Evolutionary conservation across 1,140 invertebrate species (phyloP).

Genomic region (Mesaphorura yosii): DNA sequence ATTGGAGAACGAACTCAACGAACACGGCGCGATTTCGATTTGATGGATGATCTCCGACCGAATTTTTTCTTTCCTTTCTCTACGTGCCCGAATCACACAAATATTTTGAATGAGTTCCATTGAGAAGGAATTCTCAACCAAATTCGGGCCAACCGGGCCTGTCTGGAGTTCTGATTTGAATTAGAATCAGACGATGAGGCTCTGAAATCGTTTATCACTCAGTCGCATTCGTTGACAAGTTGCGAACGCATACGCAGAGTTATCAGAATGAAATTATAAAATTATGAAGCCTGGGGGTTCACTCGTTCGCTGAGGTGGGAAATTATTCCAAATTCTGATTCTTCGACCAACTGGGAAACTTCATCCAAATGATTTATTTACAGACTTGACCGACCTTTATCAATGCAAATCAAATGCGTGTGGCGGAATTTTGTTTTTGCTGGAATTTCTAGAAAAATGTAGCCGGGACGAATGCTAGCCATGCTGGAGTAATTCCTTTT

Average conservation of each 20-base stretch:
- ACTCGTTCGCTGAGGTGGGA: background rate
- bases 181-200: constrained; percentile 18
- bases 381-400: background rate
- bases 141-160: too few relatives aligned
- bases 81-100: too few relatives aligned
- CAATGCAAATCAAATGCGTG: background rate
- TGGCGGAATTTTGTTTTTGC: background rate
- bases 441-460: background rate
- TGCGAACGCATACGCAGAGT: background rate
- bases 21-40: too few relatives aligned
- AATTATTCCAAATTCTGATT: background rate
- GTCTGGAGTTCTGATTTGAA: constrained; percentile 26
- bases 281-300: background rate
- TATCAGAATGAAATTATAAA: background rate
- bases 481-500: background rate
- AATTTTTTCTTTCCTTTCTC: background rate
- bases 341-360: background rate
- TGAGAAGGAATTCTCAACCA: too few relatives aligned
- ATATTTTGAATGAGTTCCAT: too few relatives aligned
- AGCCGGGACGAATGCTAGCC: background rate
- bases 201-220: constrained; percentile 15
- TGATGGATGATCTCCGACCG: background rate
- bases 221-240: constrained; percentile 7
- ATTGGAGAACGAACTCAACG: too few relatives aligned
- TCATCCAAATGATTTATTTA: background rate